Evolutionary conservation across 2,113 vertebrate genomes (phyloP), one percentile per base, ranked within the genome.

Genomic region (Dicerorhinus sumatrensis): DNA sequence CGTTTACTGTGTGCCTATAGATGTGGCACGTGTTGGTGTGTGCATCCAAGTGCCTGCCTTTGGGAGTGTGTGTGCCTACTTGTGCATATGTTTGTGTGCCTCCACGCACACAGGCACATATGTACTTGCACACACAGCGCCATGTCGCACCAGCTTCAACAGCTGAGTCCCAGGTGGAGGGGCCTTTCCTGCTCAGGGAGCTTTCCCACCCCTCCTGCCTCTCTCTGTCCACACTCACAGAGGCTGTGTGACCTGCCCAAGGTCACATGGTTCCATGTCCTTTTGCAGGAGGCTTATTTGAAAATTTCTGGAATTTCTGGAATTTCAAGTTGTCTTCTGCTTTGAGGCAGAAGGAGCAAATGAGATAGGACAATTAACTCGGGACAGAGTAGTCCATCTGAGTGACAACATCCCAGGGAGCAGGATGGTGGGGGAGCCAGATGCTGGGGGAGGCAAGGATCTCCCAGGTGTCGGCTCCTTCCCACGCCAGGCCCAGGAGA

Each of bases 281-380:
- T 51, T 48, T 88, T 21, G 27, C 20, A 58, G 11, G 48, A 58
- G 11, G 42, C 91, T 79, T 72, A 39, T 51, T 65, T 91, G 80
- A 36, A 42, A 86, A 60, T 73, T 77, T 77, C 69, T 79, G 82
- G 54, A 92, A 92, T 91, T 87, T 56, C 21, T 73, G 70, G 90
- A 58, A 91, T 91, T 77, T 65, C 23, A 54, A 27, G 2, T 14
- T 46, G 39, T 42, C 77, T 91, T 85, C 67, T 86, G 89, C 9
- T 89, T 36, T 23, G 58, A 95, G 89, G 58, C 65, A 80, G 82
- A 94, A 72, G 58, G 39, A 81, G 54, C 29, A 72, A 65, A 67
- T 51, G 33, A 87, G 42, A 77, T 56, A 83, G 81, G 39, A 67
- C 84, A 89, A 95, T 21, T 60, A 70, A 42, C 25, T 56, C 14